These are phyloP conservation scores for Aspidiotus destructor DNA, from an alignment of 2,888 invertebrate genomes.

Conservation along the genomic window DNA sequence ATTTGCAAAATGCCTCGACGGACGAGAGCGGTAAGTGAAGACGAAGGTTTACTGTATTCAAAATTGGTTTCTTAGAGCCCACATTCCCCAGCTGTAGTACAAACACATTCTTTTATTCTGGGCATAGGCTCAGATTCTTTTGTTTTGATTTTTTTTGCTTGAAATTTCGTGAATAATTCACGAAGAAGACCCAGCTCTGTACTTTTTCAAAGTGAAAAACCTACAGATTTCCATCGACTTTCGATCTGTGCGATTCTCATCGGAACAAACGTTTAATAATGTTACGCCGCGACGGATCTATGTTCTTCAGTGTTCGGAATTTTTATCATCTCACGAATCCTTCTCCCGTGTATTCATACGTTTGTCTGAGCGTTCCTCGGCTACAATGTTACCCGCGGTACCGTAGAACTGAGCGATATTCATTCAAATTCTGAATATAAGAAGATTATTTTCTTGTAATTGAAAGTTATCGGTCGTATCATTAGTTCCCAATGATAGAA, in stretches of 20 bases:
- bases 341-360: conserved; percentile 22
- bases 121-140: conserved; percentile 26
- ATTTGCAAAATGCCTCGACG: conserved; percentile 43
- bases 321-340: conserved; percentile 20
- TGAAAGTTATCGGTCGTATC: neutral
- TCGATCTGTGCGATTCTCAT: neutral
- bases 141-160: conserved; percentile 17
- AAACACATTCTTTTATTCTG: conserved; percentile 23
- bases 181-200: too few species aligned
- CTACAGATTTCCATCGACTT: neutral
- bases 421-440: neutral
- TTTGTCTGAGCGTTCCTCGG: neutral
- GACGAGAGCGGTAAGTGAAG: conserved; percentile 43
- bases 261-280: conserved; percentile 4
- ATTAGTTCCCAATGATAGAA: too few species aligned
- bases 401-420: neutral
- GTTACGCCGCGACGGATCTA: conserved; percentile 19
- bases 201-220: neutral
- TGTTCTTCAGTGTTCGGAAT: conserved; percentile 30
- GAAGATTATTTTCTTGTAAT: neutral
- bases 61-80: too few species aligned
- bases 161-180: neutral
- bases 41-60: too few species aligned
- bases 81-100: too few species aligned
- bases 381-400: too few species aligned